Percentiles rank a stretch among this genome's conserved stretches.
Evolutionary conservation across 2,797 vertebrate species (phyloP).

Genomic region (Selene dorsalis): DNA sequence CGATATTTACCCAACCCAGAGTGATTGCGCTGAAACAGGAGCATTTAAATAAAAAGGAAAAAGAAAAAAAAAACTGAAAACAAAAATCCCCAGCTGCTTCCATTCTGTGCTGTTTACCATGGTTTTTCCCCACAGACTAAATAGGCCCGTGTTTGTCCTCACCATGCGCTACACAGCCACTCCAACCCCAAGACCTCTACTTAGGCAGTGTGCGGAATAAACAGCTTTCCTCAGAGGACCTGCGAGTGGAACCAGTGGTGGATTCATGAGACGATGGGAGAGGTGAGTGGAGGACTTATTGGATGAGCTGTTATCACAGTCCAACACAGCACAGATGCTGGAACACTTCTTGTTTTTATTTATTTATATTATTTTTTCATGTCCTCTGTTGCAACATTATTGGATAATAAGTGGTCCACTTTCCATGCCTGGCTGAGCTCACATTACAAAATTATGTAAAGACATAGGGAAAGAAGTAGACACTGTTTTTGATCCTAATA

Average conservation of each 20-base stretch:
- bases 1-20: slow-evolving; percentile 40
- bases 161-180: slow-evolving; percentile 75
- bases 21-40: slow-evolving; percentile 57
- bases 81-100: slow-evolving; percentile 78
- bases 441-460: slow-evolving; percentile 78
- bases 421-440: slow-evolving; percentile 70
- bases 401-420: slow-evolving; percentile 76
- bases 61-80: slow-evolving; percentile 57
- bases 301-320: slow-evolving; percentile 79
- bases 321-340: slow-evolving; percentile 67
- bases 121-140: slow-evolving; percentile 80
- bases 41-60: slow-evolving; percentile 49
- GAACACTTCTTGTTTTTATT: slow-evolving; percentile 62
- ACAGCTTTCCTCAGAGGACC: slow-evolving; percentile 81
- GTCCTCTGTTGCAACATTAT: slow-evolving; percentile 44
- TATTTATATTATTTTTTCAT: slow-evolving; percentile 44
- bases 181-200: slow-evolving; percentile 79
- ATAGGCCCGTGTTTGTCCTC: slow-evolving; percentile 83
- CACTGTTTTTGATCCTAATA: slow-evolving; percentile 74
- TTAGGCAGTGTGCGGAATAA: slow-evolving; percentile 80
- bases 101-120: slow-evolving; percentile 79
- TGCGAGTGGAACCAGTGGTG: slow-evolving; percentile 66
- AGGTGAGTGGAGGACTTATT: slow-evolving; percentile 72
- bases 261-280: slow-evolving; percentile 59
- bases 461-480: slow-evolving; percentile 73